Evolutionary conservation across 2,113 vertebrate species (phyloP).

Genomic region (Prolemur simus): DNA sequence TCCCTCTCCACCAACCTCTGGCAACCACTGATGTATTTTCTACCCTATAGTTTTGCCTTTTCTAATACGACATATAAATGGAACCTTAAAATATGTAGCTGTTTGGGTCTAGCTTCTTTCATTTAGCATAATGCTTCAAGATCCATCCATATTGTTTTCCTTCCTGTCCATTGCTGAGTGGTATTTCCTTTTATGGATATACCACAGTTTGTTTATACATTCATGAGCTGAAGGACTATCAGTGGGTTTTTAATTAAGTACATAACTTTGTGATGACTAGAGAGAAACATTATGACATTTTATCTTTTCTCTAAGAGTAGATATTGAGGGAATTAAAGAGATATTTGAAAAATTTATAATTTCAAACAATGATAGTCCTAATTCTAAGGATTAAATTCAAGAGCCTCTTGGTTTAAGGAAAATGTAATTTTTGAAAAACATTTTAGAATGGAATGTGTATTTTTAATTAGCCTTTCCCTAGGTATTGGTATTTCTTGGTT

Average conservation of each 20-base stretch:
- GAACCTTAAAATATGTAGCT: not conserved
- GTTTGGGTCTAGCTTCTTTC: not conserved
- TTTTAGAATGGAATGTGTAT: not conserved
- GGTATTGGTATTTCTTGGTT: not conserved
- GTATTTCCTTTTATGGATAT: not conserved
- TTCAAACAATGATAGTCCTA: conserved; percentile 5
- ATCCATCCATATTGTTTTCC: not conserved
- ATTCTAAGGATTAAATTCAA: conserved; percentile 30
- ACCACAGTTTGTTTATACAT: not conserved
- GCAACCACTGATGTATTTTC: not conserved
- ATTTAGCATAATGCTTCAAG: not conserved
- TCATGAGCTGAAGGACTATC: not conserved
- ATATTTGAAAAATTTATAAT: not conserved
- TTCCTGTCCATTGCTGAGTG: not conserved
- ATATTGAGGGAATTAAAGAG: not conserved
- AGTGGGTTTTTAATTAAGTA: conserved; percentile 16
- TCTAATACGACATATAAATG: not conserved
- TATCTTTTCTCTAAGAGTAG: not conserved
- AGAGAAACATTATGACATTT: conserved; percentile 17
- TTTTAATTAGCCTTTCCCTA: not conserved
- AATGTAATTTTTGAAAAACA: not conserved
- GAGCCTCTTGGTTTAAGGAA: conserved; percentile 27
- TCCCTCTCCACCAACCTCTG: not conserved
- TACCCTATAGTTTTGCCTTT: not conserved
- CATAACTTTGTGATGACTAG: conserved; percentile 16